These are phyloP conservation scores for Megathymus violae DNA, from an alignment of 1,140 invertebrate genomes.

Conservation along the genomic window DNA sequence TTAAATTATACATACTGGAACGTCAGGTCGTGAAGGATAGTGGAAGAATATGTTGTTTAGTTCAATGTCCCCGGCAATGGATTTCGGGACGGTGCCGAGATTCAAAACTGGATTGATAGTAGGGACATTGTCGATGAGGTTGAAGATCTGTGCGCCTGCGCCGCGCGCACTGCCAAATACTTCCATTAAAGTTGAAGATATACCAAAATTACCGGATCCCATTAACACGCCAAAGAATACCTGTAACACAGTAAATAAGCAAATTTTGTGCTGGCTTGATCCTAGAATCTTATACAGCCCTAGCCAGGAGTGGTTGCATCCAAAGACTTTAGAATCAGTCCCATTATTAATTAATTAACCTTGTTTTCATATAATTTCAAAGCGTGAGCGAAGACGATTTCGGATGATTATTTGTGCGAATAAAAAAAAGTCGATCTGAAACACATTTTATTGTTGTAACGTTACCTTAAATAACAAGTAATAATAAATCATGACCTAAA, in stretches of 20 bases:
- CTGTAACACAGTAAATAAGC: constrained; percentile 54
- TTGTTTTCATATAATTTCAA: too few relatives aligned
- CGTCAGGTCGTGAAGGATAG: constrained; percentile 94
- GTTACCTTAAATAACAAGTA: too few relatives aligned
- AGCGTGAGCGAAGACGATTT: too few relatives aligned
- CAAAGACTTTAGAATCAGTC: too few relatives aligned
- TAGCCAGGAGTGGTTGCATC: too few relatives aligned
- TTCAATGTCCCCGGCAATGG: constrained; percentile 89
- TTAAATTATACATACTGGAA: constrained; percentile 79
- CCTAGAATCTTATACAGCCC: too few relatives aligned
- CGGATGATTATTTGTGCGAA: too few relatives aligned
- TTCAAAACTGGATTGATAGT: constrained; percentile 91
- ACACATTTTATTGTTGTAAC: too few relatives aligned
- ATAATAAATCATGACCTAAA: too few relatives aligned
- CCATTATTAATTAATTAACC: too few relatives aligned
- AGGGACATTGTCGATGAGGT: constrained; percentile 91
- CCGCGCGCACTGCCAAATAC: constrained; percentile 90
- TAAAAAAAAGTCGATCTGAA: too few relatives aligned
- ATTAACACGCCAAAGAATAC: constrained; percentile 93
- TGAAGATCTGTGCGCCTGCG: constrained; percentile 92
- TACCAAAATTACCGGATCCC: constrained; percentile 94
- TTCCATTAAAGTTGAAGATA: constrained; percentile 93
- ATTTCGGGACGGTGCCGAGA: constrained; percentile 85
- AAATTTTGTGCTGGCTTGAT: too few relatives aligned
- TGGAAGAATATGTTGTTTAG: constrained; percentile 91